Evolutionary conservation across 2,797 vertebrate genomes (phyloP).

Genomic region (Apodemus agrarius): DNA sequence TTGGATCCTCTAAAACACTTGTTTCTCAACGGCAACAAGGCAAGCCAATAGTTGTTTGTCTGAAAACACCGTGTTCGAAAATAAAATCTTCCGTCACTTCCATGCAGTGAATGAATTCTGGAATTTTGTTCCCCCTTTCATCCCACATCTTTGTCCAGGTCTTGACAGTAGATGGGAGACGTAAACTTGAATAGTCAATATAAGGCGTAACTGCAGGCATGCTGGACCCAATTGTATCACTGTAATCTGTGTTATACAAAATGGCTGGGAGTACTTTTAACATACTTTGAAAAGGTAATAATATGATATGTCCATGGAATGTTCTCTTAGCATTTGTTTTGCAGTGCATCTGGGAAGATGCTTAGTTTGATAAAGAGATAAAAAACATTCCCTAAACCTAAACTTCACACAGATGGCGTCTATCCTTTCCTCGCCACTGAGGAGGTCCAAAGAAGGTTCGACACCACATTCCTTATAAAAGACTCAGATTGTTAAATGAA

Average conservation of each 20-base stretch:
- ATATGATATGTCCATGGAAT: background rate
- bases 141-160: background rate
- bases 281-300: background rate
- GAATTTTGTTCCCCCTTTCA: constrained; percentile 66
- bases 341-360: constrained; percentile 28
- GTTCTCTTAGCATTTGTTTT: constrained; percentile 41
- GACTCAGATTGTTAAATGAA: constrained; percentile 22
- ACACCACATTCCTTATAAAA: background rate
- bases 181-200: constrained; percentile 21
- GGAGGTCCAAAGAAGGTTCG: background rate
- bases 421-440: background rate
- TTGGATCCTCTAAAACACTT: constrained; percentile 14
- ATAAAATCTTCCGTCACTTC: constrained; percentile 17
- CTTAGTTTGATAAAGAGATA: constrained; percentile 63
- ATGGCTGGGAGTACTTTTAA: background rate
- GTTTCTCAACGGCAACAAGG: constrained; percentile 27
- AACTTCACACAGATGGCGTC: constrained; percentile 44
- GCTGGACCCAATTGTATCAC: background rate
- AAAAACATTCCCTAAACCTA: constrained; percentile 27
- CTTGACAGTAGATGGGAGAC: constrained; percentile 60
- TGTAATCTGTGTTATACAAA: background rate
- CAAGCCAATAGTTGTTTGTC: constrained; percentile 6
- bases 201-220: background rate
- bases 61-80: constrained; percentile 44
- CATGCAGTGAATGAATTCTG: background rate